Evolutionary conservation across 2,797 vertebrate genomes (phyloP).

Genomic region (Erpetoichthys calabaricus): DNA sequence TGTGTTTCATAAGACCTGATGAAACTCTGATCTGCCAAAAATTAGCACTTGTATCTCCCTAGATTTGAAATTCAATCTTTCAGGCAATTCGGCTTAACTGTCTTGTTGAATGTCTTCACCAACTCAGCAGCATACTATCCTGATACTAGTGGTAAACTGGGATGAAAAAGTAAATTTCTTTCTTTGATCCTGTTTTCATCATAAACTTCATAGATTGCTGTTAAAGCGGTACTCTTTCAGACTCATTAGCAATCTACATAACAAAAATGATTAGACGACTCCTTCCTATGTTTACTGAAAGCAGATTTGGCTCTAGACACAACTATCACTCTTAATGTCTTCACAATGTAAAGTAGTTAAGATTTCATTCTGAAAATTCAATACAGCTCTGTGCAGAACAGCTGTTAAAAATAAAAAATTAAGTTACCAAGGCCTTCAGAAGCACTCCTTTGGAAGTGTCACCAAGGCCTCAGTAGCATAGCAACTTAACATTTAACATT

Average conservation of each 20-base stretch:
- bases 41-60: too few relatives aligned
- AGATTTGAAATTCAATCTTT: too few relatives aligned
- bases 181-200: too few relatives aligned
- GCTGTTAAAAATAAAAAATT: slow-evolving; percentile 31
- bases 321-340: not conserved
- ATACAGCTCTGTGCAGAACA: slow-evolving; percentile 8
- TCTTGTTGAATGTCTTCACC: too few relatives aligned
- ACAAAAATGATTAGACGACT: not conserved
- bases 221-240: not conserved
- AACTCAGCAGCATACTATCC: too few relatives aligned
- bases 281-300: not conserved
- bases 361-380: slow-evolving; percentile 15
- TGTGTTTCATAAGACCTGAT: too few relatives aligned
- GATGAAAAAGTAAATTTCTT: too few relatives aligned
- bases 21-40: too few relatives aligned
- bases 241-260: slow-evolving; percentile 1
- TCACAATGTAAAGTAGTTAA: not conserved
- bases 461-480: slow-evolving; percentile 21
- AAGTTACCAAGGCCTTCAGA: slow-evolving; percentile 24
- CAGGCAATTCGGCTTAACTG: too few relatives aligned
- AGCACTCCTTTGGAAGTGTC: slow-evolving; percentile 20
- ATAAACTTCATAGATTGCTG: not conserved
- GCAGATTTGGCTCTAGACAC: not conserved
- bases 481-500: slow-evolving; percentile 24
- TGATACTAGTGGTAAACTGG: too few relatives aligned